Conservation (phyloP, 2,888 invertebrate species). For the Anarsia innoxiella region DNA sequence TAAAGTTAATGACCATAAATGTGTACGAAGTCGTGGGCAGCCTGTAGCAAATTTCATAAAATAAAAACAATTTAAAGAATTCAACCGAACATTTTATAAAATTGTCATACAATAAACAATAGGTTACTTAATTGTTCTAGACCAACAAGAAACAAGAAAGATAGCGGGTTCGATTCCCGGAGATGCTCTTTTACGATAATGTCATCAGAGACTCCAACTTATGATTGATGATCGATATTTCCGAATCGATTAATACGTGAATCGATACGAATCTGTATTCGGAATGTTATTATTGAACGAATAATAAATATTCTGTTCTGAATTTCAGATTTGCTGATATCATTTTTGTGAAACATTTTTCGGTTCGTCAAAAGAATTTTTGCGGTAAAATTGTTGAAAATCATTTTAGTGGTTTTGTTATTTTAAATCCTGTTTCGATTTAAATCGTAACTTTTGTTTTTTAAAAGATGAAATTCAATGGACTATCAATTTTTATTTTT, state of each 20-base stretch:
- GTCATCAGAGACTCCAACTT: slow-evolving; percentile 45
- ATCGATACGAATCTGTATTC: slow-evolving; percentile 45
- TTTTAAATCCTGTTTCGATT: no score
- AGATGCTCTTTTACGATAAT: slow-evolving; percentile 52
- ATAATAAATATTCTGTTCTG: slow-evolving; percentile 35
- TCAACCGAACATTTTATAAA: no score
- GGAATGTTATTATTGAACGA: slow-evolving; percentile 57
- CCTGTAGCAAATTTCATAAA: no score
- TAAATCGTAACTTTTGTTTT: no score
- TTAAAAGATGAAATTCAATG: no score
- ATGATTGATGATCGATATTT: slow-evolving; percentile 66
- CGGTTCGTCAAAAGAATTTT: no score
- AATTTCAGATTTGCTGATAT: slow-evolving; percentile 36
- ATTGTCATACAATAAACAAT: slow-evolving; percentile 33
- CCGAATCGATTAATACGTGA: slow-evolving; percentile 58
- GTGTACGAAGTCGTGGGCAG: no score
- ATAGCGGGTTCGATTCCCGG: slow-evolving; percentile 26
- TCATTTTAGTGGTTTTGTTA: no score
- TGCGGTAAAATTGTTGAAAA: no score
- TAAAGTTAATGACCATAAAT: no score
- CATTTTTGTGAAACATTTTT: slow-evolving; percentile 38
- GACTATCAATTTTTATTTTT: no score
- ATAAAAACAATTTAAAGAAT: no score
- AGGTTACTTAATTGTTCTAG: slow-evolving; percentile 42
- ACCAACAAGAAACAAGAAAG: slow-evolving; percentile 35